Conservation (phyloP, 2,797 vertebrate genomes). For the Sebastes vulpes region DNA sequence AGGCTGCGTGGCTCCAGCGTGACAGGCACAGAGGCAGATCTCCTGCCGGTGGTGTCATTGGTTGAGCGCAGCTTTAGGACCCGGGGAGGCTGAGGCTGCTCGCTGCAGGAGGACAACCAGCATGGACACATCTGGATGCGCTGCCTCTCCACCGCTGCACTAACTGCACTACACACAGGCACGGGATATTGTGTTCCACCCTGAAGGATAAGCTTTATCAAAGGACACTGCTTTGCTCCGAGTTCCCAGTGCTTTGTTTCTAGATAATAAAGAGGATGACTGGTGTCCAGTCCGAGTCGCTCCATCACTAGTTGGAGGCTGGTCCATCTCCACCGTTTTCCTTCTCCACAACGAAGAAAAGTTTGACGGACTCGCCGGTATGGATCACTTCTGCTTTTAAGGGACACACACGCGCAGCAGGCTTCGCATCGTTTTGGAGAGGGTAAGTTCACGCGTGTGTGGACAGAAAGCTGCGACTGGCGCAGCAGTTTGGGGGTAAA, state of each 20-base stretch:
- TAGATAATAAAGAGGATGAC: constrained; percentile 50
- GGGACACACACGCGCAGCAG: constrained; percentile 49
- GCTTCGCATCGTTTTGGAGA: constrained; percentile 62
- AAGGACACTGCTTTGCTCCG: constrained; percentile 42
- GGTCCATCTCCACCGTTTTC: constrained; percentile 15
- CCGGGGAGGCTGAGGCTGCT: constrained; percentile 81
- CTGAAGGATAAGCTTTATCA: constrained; percentile 78
- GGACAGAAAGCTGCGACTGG: background rate
- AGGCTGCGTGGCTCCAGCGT: constrained; percentile 2
- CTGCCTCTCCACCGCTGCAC: constrained; percentile 86
- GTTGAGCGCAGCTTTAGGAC: constrained; percentile 90
- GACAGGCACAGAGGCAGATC: constrained; percentile 5
- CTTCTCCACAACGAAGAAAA: constrained; percentile 81
- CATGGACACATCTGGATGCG: constrained; percentile 86
- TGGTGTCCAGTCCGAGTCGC: constrained; percentile 19
- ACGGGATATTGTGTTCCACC: constrained; percentile 78
- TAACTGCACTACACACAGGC: constrained; percentile 82
- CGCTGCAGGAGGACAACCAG: constrained; percentile 63
- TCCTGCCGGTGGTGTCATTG: constrained; percentile 6
- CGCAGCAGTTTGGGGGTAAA: constrained; percentile 18
- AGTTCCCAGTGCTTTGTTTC: constrained; percentile 15
- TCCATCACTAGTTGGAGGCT: constrained; percentile 35
- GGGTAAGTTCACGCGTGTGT: constrained; percentile 87
- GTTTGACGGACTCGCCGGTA: constrained; percentile 84
- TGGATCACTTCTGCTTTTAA: constrained; percentile 82